Percentiles rank a stretch among this genome's conserved stretches.
phyloP scores from a whole-genome alignment of 2,797 vertebrate genomes.

The Dromococcyx pavoninus region DNA sequence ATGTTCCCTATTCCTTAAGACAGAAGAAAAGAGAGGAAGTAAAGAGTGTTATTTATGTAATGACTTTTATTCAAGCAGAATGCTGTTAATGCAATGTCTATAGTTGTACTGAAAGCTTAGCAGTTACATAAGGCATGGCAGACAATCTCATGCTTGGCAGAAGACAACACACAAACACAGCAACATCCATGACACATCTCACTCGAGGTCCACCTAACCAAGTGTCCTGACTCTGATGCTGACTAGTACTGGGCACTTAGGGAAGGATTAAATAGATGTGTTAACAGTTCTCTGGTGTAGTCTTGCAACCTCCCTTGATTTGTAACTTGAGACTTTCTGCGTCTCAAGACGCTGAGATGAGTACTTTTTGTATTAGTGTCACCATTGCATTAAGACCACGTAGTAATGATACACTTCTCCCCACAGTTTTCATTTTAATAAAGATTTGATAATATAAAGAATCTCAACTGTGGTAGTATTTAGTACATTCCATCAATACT shows the following conservation, averaged over 20 bases:
- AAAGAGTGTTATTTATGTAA: background rate
- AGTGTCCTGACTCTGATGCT: background rate
- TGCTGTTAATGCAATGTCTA: background rate
- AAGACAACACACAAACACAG: background rate
- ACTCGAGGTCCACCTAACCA: background rate
- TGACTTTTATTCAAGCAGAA: background rate
- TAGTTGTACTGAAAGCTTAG: background rate
- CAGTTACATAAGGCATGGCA: background rate
- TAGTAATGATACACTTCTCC: background rate
- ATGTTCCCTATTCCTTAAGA: background rate
- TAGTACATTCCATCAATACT: background rate
- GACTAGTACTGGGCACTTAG: background rate
- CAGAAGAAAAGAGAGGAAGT: background rate
- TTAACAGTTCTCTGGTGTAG: background rate
- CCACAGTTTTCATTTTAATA: background rate
- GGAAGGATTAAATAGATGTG: background rate
- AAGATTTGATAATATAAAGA: background rate
- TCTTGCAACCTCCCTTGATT: background rate
- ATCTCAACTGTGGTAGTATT: background rate
- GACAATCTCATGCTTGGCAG: background rate
- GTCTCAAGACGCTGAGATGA: background rate
- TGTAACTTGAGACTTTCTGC: background rate
- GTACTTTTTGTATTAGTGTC: background rate
- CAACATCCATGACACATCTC: background rate
- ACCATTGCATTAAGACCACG: background rate